Conservation (phyloP, 2,888 invertebrate genomes). For the Strigamia crassipes region DNA sequence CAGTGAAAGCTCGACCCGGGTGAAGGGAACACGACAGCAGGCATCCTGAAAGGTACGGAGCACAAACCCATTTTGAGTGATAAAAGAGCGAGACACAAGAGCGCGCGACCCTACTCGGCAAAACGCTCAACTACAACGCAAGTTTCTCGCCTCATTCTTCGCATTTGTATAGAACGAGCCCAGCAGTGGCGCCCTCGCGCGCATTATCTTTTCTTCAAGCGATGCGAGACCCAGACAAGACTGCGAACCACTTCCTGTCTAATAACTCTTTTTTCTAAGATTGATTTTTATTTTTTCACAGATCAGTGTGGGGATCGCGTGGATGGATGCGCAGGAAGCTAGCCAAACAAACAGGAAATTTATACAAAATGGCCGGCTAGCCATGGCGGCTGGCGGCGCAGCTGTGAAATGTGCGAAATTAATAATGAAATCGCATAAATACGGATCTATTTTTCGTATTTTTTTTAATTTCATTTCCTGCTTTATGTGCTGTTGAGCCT, state of each 20-base stretch:
- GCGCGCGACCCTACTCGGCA: background rate
- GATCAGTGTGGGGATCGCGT: background rate
- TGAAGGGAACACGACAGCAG: background rate
- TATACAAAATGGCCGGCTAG: too few species aligned
- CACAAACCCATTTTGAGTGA: conserved; percentile 35
- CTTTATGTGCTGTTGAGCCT: too few species aligned
- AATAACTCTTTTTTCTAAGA: background rate
- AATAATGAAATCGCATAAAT: too few species aligned
- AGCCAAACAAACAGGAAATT: background rate
- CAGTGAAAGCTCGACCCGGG: conserved; percentile 22
- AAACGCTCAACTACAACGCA: background rate
- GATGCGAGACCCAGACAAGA: background rate
- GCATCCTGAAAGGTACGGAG: conserved; percentile 40
- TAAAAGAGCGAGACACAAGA: too few species aligned
- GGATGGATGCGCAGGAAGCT: background rate
- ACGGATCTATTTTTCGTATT: too few species aligned
- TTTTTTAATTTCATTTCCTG: too few species aligned
- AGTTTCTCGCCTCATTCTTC: background rate
- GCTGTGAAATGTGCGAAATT: too few species aligned
- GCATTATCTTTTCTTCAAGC: background rate
- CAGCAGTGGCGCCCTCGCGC: background rate
- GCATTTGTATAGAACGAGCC: background rate
- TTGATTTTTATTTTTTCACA: background rate
- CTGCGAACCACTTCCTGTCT: background rate
- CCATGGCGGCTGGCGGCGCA: too few species aligned